phyloP scores from a whole-genome alignment of 2,797 vertebrate species.

The Acrossocheilus fasciatus region DNA sequence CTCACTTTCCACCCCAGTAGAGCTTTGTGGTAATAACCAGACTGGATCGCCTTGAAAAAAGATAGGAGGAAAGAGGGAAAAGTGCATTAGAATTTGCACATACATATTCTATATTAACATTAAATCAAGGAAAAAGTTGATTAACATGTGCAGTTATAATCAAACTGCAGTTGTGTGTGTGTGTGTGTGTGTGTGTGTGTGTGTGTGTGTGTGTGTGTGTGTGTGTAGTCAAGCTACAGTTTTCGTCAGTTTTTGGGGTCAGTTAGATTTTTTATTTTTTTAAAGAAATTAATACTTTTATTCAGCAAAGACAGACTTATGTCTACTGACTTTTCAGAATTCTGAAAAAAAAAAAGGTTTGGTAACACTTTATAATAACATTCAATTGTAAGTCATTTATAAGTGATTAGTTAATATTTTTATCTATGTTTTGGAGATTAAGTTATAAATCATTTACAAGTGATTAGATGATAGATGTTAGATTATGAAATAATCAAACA shows the following conservation, averaged over 20 bases:
- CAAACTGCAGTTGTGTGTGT: background rate
- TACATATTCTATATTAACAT: background rate
- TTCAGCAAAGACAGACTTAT: background rate
- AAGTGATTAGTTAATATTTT: no score
- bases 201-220: background rate
- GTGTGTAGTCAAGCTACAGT: background rate
- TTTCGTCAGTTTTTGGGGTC: background rate
- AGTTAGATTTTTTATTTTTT: background rate
- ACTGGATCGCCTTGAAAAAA: conserved; percentile 87
- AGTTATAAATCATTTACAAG: no score
- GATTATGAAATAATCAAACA: no score
- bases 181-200: no score
- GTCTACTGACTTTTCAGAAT: no score
- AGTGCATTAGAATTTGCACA: background rate
- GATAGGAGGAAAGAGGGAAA: background rate
- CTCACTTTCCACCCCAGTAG: conserved; percentile 99
- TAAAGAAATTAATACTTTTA: background rate
- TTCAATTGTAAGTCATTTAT: no score
- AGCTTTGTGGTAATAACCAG: conserved; percentile 98
- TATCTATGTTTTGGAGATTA: no score
- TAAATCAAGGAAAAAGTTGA: background rate
- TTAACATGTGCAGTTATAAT: background rate
- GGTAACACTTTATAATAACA: no score
- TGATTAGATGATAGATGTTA: no score
- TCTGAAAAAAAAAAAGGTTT: no score